Evolutionary conservation across 2,888 invertebrate genomes (phyloP), one percentile per base, ranked within the genome.

Genomic region (Phengaris alcon): DNA sequence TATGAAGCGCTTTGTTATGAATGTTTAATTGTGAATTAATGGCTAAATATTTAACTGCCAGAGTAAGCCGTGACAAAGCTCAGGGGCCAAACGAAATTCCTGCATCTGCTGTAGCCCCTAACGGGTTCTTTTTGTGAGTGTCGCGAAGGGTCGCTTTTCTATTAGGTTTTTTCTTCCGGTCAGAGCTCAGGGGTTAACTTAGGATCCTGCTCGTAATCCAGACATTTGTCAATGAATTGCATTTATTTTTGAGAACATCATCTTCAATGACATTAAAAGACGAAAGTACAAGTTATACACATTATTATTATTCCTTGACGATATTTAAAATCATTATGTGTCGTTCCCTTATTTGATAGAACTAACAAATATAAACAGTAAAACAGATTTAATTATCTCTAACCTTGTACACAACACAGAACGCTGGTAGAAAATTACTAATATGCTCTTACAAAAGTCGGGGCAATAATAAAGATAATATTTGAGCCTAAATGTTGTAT

Each of bases 321-420:
- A 35, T 48, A 69, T 46, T 15, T 46, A n/a, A 69, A 69, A 48
- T 35, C 35, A 54, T 72, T 72, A 72, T 72, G 54, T 12, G 6
- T 72, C 6, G 13, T 70, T 15, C 15, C 35, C 52, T 54, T 54
- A 72, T 72, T 72, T 72, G 72, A 72, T 72, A 72, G 13, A 35
- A 22, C 9, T n/a, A 22, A 35, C 10, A 52, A 52, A 6, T 12
- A n/a, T n/a, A n/a, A n/a, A n/a, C n/a, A n/a, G n/a, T 22, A 46
- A 68, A 48, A 48, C 69, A 35, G 51, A 54, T 72, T 54, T 72
- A 72, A 52, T 72, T 72, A 72, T 54, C 22, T 52, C 52, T 54
- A 72, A 72, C 72, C 72, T 72, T 72, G 72, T 22, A 64, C 35
- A 52, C 52, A 52, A 10, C 22, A 22, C 35, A 52, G 22, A 52